Conservation (phyloP, 2,888 invertebrate species). For the Pollenia griseotomentosa region DNA sequence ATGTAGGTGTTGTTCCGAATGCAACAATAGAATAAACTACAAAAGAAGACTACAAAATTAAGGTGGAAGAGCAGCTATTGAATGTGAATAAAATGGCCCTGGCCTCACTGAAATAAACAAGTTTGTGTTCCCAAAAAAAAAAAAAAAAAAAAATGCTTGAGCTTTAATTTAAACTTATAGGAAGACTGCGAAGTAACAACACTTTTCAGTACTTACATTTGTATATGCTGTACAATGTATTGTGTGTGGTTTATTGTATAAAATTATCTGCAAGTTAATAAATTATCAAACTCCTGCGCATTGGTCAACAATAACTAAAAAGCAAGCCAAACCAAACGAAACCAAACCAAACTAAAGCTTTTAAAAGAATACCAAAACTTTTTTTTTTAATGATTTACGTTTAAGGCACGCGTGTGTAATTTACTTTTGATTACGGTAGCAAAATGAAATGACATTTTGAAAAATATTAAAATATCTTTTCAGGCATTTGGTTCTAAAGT, state of each 20-base stretch:
- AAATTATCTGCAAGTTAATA: constrained; percentile 74
- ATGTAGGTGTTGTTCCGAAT: constrained; percentile 66
- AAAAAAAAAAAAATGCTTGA: constrained; percentile 26
- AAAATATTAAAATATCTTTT: constrained; percentile 58
- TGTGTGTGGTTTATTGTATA: constrained; percentile 60
- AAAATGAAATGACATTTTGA: constrained; percentile 72
- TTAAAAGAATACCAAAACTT: constrained; percentile 28
- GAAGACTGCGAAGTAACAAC: constrained; percentile 14
- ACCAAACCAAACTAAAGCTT: background rate
- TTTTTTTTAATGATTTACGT: constrained; percentile 56
- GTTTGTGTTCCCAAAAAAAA: background rate
- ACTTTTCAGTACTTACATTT: background rate
- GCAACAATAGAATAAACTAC: constrained; percentile 59
- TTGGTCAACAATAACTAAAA: constrained; percentile 54
- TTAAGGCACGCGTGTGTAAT: constrained; percentile 72
- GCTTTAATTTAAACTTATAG: constrained; percentile 40
- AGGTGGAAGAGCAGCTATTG: constrained; percentile 47
- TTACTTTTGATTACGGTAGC: constrained; percentile 73
- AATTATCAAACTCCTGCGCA: constrained; percentile 73
- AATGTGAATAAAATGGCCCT: constrained; percentile 26
- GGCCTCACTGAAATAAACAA: constrained; percentile 34
- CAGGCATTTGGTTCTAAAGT: too few species aligned
- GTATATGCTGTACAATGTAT: constrained; percentile 12
- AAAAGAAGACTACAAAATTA: constrained; percentile 55
- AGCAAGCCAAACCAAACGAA: too few species aligned